A percentile compares a stretch with the other conserved stretches of the same genome.
Evolutionary conservation across 2,888 invertebrate species (phyloP).

Genomic region (Nycteola revayana): DNA sequence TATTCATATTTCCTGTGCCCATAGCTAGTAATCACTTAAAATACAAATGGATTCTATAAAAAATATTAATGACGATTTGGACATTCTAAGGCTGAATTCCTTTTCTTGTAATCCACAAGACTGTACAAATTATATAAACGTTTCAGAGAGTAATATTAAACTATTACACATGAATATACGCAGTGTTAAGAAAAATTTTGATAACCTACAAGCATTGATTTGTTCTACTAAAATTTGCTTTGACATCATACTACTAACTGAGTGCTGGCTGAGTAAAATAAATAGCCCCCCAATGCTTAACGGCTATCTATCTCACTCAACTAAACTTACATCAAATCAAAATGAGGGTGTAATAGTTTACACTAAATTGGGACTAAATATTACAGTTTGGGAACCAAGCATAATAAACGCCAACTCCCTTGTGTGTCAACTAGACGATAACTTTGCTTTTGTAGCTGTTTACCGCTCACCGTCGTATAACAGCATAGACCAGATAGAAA

Average conservation of each 20-base stretch:
- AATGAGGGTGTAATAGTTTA: constrained; percentile 1
- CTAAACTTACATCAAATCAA: neutral
- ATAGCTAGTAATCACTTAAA: neutral
- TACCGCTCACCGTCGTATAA: constrained; percentile 2
- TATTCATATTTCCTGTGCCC: neutral
- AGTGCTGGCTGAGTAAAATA: constrained; percentile 2
- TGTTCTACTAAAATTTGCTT: neutral
- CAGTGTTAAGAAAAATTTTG: constrained; percentile 2
- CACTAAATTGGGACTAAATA: neutral
- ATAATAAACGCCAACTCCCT: constrained; percentile 1
- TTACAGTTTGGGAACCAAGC: constrained; percentile 1
- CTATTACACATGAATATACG: constrained; percentile 1
- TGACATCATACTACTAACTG: constrained; percentile 1
- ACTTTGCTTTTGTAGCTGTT: constrained; percentile 2
- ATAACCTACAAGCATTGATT: constrained; percentile 1
- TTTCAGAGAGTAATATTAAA: neutral
- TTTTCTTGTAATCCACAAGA: constrained; percentile 2
- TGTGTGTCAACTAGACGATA: constrained; percentile 1
- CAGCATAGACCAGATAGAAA: neutral
- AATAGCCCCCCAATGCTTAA: neutral
- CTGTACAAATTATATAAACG: constrained; percentile 1
- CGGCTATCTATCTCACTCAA: neutral
- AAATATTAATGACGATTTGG: constrained; percentile 2
- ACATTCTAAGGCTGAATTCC: neutral
- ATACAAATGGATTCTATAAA: constrained; percentile 4